These are phyloP conservation scores for Drosophila lacicola DNA, from an alignment of 2,888 invertebrate genomes.

Conservation along the genomic window DNA sequence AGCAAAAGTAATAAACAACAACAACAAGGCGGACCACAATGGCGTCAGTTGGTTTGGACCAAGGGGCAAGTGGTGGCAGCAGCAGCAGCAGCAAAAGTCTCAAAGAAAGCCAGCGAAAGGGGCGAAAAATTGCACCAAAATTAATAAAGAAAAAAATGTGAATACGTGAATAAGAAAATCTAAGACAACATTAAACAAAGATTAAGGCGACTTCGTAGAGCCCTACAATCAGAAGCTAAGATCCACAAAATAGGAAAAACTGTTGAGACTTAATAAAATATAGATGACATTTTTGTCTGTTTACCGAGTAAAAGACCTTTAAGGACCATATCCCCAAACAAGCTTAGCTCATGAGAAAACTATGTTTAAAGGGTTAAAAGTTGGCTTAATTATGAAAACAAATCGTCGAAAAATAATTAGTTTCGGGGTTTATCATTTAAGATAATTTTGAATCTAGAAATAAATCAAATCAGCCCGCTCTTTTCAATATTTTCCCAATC, in stretches of 20 bases:
- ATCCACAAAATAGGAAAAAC: neutral
- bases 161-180: slow-evolving; percentile 57
- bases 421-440: too few relatives aligned
- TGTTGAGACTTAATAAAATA: neutral
- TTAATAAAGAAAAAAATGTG: slow-evolving; percentile 62
- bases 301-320: too few relatives aligned
- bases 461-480: too few relatives aligned
- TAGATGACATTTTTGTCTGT: too few relatives aligned
- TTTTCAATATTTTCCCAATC: too few relatives aligned
- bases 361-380: too few relatives aligned
- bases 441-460: too few relatives aligned
- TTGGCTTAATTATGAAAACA: too few relatives aligned
- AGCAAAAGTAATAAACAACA: slow-evolving; percentile 57
- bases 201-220: neutral
- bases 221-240: neutral
- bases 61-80: slow-evolving; percentile 3
- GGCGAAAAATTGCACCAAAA: slow-evolving; percentile 76
- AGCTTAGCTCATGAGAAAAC: too few relatives aligned
- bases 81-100: slow-evolving; percentile 1
- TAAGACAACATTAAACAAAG: slow-evolving; percentile 21
- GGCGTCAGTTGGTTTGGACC: slow-evolving; percentile 34
- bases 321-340: too few relatives aligned
- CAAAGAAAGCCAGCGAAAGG: slow-evolving; percentile 51
- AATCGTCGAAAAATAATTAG: too few relatives aligned
- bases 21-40: slow-evolving; percentile 34